Conservation (phyloP, 2,797 vertebrate genomes). For the Pangasius larnaudii region DNA sequence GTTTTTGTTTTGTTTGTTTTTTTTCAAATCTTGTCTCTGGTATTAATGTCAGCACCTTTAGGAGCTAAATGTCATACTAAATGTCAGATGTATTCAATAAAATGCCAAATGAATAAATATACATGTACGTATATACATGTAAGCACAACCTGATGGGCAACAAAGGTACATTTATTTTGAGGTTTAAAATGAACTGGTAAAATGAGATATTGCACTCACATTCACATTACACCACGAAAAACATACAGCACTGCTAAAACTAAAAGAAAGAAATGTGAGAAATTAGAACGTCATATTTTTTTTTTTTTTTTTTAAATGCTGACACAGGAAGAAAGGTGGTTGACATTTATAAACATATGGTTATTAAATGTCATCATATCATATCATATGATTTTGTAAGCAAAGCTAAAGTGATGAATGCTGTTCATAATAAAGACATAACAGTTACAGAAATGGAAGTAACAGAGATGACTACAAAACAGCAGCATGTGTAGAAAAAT, state of each 20-base stretch:
- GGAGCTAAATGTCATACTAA: neutral
- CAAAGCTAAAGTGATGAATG: neutral
- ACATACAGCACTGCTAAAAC: neutral
- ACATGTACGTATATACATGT: neutral
- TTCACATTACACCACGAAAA: neutral
- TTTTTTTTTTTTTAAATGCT: too few species aligned
- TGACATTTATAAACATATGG: neutral
- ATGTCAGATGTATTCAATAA: neutral
- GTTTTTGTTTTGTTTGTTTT: neutral
- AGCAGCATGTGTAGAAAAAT: too few species aligned
- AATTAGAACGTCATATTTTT: neutral
- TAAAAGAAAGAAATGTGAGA: neutral
- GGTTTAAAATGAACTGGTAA: neutral
- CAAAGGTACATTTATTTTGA: neutral
- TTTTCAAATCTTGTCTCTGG: neutral
- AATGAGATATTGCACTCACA: neutral
- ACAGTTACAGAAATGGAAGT: neutral
- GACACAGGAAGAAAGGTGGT: neutral
- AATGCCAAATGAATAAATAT: neutral
- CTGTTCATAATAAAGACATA: neutral
- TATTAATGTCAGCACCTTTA: neutral
- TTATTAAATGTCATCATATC: neutral
- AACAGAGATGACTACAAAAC: neutral
- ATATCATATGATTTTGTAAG: neutral
- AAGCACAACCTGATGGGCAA: neutral